Base-by-base conservation (phyloP, 2,888 invertebrate genomes). In the Drosophila setosimentum region DNA sequence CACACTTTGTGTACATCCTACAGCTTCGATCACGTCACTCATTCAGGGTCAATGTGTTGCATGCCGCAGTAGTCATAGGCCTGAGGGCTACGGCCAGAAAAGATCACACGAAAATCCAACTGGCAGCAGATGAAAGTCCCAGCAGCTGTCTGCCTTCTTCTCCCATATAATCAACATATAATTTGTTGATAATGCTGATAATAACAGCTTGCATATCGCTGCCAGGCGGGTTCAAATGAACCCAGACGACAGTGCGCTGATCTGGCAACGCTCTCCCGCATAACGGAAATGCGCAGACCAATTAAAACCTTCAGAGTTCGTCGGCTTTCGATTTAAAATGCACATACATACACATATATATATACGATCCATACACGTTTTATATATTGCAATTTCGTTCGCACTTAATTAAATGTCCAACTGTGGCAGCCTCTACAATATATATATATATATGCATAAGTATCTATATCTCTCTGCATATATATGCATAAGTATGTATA, bases 1-100 rank as follows among this genome's bases (percentile, higher is more conserved):
- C 45, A 30, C 64, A 59, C 79, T 79, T 79, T 85, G 83, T 85
- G 58, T 40, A 48, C 78, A 67, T 67, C 65, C 29, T 1, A 3
- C 27, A 29, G 40, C 62, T 40, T 48, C 54, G 71, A 78, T 37
- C 60, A n/a, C 65, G 48, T 54, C 58, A 29, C 45, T 48, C 68
- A 66, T 55, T 81, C 89, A 84, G 89, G 88, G 86, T 84, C 88
- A 86, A 83, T 86, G 86, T 80, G 88, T 80, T 76, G 87, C 77
- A 72, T 78, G 85, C 45, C 24, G 16, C 45, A 24, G 45, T 16
- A 24, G 16, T 68, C 74, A 59, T 2, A 18, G 35, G 35, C 2
- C 35, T 66, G 55, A 63, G 74, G 68, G 68, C 59, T 63, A 69
- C 49, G 35, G 49, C 30, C 21, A 42, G 27, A 55, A 66, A 65